These are phyloP conservation scores for Pygmarrhopalites habei DNA, from an alignment of 1,140 invertebrate species.

Conservation along the genomic window DNA sequence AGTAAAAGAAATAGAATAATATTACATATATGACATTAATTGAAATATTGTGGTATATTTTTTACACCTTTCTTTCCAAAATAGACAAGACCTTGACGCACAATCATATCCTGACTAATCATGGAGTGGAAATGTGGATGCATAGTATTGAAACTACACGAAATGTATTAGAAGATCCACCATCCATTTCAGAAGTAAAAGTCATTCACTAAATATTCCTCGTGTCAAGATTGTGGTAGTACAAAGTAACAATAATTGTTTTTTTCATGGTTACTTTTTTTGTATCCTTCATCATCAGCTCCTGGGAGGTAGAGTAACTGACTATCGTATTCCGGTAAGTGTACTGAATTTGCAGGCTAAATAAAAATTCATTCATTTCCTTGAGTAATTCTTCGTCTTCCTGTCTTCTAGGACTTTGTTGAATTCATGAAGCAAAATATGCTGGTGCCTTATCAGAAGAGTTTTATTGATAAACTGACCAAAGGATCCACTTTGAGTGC, in stretches of 20 bases:
- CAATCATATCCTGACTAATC: conserved; percentile 78
- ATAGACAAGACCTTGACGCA: not conserved
- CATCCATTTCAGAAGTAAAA: conserved; percentile 87
- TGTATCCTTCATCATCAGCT: too few species aligned
- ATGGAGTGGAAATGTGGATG: conserved; percentile 93
- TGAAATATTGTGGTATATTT: too few species aligned
- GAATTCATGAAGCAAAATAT: conserved; percentile 76
- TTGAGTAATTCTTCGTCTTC: conserved; percentile 8
- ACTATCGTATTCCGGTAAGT: conserved; percentile 66
- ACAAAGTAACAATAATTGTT: too few species aligned
- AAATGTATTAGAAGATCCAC: conserved; percentile 86
- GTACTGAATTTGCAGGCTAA: not conserved
- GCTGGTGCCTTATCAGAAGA: conserved; percentile 53
- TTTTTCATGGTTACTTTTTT: too few species aligned
- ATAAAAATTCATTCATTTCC: not conserved
- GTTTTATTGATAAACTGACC: not conserved
- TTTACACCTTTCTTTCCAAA: too few species aligned
- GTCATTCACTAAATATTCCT: too few species aligned
- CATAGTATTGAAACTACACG: conserved; percentile 77
- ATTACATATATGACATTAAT: too few species aligned
- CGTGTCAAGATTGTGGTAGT: too few species aligned
- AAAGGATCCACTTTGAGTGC: conserved; percentile 44
- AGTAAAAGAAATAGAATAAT: too few species aligned
- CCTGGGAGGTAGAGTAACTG: conserved; percentile 84
- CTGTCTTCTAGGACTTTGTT: conserved; percentile 70